phyloP scores from a whole-genome alignment of 2,888 invertebrate genomes.

The Trachelus troglodyta region DNA sequence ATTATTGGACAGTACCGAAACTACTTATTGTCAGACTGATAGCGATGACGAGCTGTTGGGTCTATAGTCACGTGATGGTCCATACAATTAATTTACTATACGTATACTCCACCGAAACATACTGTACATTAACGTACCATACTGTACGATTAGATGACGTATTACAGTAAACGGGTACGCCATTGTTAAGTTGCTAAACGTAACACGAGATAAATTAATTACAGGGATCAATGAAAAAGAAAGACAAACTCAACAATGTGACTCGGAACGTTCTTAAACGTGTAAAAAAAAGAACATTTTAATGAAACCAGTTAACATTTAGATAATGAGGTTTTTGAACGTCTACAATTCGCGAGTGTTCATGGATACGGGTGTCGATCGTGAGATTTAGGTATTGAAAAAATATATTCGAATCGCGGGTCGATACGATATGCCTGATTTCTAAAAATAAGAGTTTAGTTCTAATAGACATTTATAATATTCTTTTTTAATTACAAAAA shows the following conservation, averaged over 20 bases:
- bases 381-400: not conserved
- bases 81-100: not conserved
- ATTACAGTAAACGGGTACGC: not conserved
- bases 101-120: not conserved
- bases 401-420: not conserved
- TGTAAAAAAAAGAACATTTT: not conserved
- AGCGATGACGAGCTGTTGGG: conserved; percentile 54
- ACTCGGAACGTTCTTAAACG: not conserved
- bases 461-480: not conserved
- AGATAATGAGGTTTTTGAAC: not conserved
- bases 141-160: conserved; percentile 1
- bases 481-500: not conserved
- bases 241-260: not conserved
- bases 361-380: not conserved
- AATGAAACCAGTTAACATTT: not conserved
- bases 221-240: not conserved
- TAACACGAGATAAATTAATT: not conserved
- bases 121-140: conserved; percentile 12
- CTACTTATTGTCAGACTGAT: conserved; percentile 49
- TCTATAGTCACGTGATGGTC: conserved; percentile 34
- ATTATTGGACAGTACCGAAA: conserved; percentile 49
- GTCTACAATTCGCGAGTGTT: not conserved
- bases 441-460: not conserved
- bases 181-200: not conserved
- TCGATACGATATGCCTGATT: not conserved